phyloP scores from a whole-genome alignment of 2,797 vertebrate genomes.

The Pagetopsis macropterus region DNA sequence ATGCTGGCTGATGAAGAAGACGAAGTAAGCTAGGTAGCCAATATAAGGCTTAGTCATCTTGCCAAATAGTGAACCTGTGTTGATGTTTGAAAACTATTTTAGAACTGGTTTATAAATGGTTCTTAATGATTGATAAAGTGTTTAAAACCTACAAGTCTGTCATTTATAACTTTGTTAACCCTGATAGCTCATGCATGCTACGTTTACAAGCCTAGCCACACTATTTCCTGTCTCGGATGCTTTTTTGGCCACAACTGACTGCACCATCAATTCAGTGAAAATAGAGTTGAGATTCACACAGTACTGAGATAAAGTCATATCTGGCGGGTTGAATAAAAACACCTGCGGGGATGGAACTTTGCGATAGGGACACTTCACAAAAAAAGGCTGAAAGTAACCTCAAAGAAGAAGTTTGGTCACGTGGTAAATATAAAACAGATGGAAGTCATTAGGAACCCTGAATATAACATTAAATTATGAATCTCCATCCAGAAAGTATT shows the following conservation, averaged over 20 bases:
- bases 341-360: background rate
- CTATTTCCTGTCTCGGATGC: background rate
- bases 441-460: background rate
- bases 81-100: too few relatives aligned
- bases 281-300: background rate
- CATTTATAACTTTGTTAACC: background rate
- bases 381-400: background rate
- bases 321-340: conserved; percentile 11
- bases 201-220: background rate
- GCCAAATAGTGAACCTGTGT: too few relatives aligned
- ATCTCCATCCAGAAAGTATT: background rate
- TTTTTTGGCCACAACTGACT: background rate
- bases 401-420: background rate
- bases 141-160: too few relatives aligned
- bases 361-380: background rate
- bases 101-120: too few relatives aligned
- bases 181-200: background rate
- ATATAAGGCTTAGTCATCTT: too few relatives aligned
- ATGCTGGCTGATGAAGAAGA: too few relatives aligned
- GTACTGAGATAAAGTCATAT: conserved; percentile 5
- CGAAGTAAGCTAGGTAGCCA: too few relatives aligned
- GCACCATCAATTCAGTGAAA: background rate
- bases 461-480: background rate
- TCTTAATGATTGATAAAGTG: too few relatives aligned
- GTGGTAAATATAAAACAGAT: background rate